phyloP scores from a whole-genome alignment of 2,797 vertebrate species.

The Gymnoscopelus microlampas region DNA sequence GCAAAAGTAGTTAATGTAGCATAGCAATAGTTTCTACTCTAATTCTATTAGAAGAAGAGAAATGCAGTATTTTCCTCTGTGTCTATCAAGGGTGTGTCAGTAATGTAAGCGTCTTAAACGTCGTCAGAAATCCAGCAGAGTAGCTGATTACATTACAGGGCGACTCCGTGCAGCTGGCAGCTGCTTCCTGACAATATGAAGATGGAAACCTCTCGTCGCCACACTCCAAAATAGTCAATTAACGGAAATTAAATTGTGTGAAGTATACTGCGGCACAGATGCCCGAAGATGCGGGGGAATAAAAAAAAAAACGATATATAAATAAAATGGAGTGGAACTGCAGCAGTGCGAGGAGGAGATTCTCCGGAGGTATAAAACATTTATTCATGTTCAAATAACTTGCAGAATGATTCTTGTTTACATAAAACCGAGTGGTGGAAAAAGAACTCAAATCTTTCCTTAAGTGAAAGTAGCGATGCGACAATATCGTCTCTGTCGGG shows the following conservation, averaged over 20 bases:
- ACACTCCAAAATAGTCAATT: conserved; percentile 74
- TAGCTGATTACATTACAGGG: conserved; percentile 68
- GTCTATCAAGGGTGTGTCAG: no score
- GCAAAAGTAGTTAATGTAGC: no score
- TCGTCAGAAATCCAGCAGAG: conserved; percentile 25
- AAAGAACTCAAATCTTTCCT: no score
- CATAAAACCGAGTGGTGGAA: no score
- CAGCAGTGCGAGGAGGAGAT: neutral
- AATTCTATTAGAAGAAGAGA: neutral
- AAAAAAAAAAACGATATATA: no score
- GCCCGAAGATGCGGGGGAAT: conserved; percentile 50
- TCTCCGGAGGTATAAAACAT: no score
- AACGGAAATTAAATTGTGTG: conserved; percentile 63
- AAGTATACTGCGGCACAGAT: conserved; percentile 64
- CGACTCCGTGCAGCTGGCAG: conserved; percentile 69
- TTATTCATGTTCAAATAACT: no score
- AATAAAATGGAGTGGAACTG: conserved; percentile 39
- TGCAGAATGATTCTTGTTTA: no score
- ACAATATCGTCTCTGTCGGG: no score
- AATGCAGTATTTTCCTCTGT: conserved; percentile 12
- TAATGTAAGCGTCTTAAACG: no score
- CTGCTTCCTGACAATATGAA: conserved; percentile 74
- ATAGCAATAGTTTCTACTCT: no score
- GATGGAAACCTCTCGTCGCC: conserved; percentile 65
- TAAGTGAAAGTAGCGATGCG: no score